phyloP scores from a whole-genome alignment of 2,113 vertebrate genomes.

The Thryonomys swinderianus region DNA sequence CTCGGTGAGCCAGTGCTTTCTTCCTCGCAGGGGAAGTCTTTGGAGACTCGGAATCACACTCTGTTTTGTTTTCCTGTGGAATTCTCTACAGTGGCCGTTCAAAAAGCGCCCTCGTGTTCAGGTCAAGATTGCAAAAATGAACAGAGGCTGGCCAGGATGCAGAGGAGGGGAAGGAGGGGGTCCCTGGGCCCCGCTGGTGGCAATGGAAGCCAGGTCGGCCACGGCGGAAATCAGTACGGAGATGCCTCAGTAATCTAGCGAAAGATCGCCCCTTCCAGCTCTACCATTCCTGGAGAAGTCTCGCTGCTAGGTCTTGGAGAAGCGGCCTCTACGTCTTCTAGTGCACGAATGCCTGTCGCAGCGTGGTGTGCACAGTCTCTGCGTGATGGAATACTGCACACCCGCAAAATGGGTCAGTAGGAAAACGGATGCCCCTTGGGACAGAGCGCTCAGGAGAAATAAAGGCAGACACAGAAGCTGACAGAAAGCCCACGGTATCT shows the following conservation, averaged over 20 bases:
- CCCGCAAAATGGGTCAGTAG: neutral
- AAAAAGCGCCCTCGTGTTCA: too few species aligned
- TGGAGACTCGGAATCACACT: neutral
- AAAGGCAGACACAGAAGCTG: neutral
- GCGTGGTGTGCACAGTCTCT: too few species aligned
- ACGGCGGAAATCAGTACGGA: neutral
- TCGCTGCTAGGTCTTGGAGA: neutral
- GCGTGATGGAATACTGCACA: neutral
- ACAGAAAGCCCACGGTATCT: neutral
- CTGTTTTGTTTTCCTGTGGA: neutral
- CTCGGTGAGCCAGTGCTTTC: rapidly evolving
- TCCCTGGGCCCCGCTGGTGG: neutral
- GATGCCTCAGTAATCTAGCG: neutral
- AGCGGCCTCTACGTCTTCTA: too few species aligned
- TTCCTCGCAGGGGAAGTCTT: neutral
- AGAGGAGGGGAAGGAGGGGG: neutral
- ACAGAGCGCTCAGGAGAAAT: neutral
- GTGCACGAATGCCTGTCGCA: neutral
- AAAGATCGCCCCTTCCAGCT: neutral
- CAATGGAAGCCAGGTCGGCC: neutral
- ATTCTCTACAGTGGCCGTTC: neutral
- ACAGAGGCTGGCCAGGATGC: neutral
- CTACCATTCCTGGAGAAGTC: neutral
- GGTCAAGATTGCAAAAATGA: neutral
- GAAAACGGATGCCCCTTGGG: neutral